A percentile compares a stretch with the other conserved stretches of the same genome.
Conservation (phyloP, 1,140 invertebrate species). For the Pseudomyrmex sp. region DNA sequence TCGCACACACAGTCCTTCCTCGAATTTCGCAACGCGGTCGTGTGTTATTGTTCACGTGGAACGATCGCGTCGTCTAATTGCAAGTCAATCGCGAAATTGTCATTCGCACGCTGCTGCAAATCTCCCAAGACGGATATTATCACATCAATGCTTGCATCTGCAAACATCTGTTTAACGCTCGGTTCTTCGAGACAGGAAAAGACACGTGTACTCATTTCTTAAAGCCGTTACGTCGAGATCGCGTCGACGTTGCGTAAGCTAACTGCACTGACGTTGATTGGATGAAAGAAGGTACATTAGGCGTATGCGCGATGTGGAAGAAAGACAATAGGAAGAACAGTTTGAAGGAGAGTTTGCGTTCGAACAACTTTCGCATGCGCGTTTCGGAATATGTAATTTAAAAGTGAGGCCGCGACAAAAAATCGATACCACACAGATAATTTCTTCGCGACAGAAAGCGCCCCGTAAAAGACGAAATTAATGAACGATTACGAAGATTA, state of each 20-base stretch:
- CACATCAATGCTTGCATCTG: conserved; percentile 43
- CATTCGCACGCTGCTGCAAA: conserved; percentile 2
- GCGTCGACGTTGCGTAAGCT: conserved; percentile 52
- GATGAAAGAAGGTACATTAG: conserved; percentile 46
- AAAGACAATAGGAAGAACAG: conserved; percentile 29
- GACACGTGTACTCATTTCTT: conserved; percentile 57
- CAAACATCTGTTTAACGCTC: conserved; percentile 55
- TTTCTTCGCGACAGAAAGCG: neutral
- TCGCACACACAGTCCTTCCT: neutral
- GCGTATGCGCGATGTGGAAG: conserved; percentile 23
- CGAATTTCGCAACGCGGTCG: conserved; percentile 12
- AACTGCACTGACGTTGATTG: conserved; percentile 53
- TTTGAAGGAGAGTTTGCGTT: neutral
- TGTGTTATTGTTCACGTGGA: neutral
- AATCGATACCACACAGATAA: no score
- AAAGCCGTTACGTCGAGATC: conserved; percentile 52
- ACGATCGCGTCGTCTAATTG: conserved; percentile 2
- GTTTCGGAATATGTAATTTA: neutral
- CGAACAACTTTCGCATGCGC: neutral
- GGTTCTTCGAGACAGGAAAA: conserved; percentile 33
- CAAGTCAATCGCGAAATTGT: conserved; percentile 39
- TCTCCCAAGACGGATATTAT: conserved; percentile 37
- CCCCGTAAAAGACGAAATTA: neutral
- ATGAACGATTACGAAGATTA: neutral
- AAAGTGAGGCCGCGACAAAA: neutral